phyloP scores from a whole-genome alignment of 2,797 vertebrate genomes.

The Xiphorhynchus erythropygius region DNA sequence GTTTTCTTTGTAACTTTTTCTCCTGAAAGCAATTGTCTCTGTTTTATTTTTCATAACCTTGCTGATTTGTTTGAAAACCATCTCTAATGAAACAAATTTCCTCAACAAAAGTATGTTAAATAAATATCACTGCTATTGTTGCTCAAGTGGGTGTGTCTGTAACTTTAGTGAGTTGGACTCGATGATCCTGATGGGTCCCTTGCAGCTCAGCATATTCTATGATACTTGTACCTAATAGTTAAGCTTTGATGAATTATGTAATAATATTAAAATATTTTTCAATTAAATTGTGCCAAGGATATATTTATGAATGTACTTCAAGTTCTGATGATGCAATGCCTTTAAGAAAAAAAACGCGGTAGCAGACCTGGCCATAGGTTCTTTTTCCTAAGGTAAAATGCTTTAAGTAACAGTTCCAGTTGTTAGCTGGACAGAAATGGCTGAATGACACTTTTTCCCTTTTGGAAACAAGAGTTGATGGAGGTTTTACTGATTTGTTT shows the following conservation, averaged over 20 bases:
- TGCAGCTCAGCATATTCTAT: not conserved
- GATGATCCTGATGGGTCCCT: not conserved
- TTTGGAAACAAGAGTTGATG: not conserved
- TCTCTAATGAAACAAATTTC: constrained; percentile 62
- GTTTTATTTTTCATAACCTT: constrained; percentile 78
- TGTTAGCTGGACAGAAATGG: not conserved
- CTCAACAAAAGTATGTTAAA: constrained; percentile 80
- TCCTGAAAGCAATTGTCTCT: constrained; percentile 63
- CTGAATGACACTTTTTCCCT: not conserved
- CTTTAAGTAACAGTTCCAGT: not conserved
- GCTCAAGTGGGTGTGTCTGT: constrained; percentile 67
- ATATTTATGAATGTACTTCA: constrained; percentile 9
- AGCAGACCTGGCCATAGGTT: not conserved
- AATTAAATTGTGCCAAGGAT: not conserved
- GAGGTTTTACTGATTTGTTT: not conserved
- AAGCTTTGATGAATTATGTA: constrained; percentile 15
- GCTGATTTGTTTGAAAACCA: constrained; percentile 62
- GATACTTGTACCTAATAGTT: not conserved
- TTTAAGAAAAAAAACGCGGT: not conserved
- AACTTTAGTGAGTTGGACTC: constrained; percentile 7
- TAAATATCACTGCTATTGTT: constrained; percentile 77
- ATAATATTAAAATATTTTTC: constrained; percentile 40
- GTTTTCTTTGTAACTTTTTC: constrained; percentile 75
- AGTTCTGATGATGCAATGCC: not conserved
- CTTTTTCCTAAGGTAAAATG: not conserved